Base-by-base conservation (phyloP, 1,140 invertebrate genomes). In the Saccostrea echinata region DNA sequence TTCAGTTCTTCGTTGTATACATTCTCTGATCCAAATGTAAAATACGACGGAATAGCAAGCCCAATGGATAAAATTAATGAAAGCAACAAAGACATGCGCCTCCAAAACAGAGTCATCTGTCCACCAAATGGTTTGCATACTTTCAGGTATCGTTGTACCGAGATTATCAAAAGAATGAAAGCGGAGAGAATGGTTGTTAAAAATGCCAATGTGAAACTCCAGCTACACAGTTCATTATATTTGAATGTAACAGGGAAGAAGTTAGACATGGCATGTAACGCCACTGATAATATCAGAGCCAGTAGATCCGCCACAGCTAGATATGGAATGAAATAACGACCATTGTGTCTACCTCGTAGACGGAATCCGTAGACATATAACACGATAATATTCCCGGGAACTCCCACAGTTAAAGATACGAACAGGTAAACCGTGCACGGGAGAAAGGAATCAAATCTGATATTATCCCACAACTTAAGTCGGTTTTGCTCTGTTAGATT, bases 81-180 rank as follows among this genome's bases (percentile, higher is more conserved):
- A 43, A 86, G 52, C 8, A 43, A 9, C 43, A 43, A 43, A 68
- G 71, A 61, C 33, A 81, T 33, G 35, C 64, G 61, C 43, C 57
- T 84, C 68, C 43, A 57, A 71, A 24, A 68, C 53, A 64, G n/a
- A 0, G 88, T 89, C 85, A 89, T 89, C n/a, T 89, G 85, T 57
- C 52, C 21, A 43, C 4, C 43, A 43, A 43, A 43, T 43, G 43
- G 43, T 43, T 43, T 43, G 43, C 43, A 43, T 4, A 43, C 43
- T 43, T 43, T 43, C 9, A 43, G 9, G 43, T 43, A 43, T 4
- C 43, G 43, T 43, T 43, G 43, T 43, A 43, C 43, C 0, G 43
- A 43, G 43, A 43, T 43, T 43, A 86, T 33, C 3, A 86, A 33
- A 9, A 86, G 55, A 9, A 89, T 53, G 16, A 85, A 80, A 52